Percentiles rank a stretch among this genome's conserved stretches.
These are phyloP conservation scores for Galaxea fascicularis DNA, from an alignment of 92 coral and sea anemone species.

Conservation along the genomic window DNA sequence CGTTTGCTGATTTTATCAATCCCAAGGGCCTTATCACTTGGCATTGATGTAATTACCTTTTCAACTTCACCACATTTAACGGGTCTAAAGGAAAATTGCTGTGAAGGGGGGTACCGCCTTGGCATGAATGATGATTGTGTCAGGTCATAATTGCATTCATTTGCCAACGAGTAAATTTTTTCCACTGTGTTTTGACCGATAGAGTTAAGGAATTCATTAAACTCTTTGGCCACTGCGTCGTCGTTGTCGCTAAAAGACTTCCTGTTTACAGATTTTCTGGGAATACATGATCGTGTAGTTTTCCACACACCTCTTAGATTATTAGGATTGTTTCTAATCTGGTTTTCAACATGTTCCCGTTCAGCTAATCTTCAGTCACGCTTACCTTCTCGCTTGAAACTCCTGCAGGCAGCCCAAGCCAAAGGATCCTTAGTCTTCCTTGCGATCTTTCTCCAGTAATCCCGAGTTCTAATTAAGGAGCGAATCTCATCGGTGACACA, in stretches of 20 bases:
- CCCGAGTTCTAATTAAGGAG: conserved; percentile 39
- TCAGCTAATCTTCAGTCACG: conserved; percentile 6
- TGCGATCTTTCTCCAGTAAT: conserved; percentile 47
- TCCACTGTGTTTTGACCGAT: conserved; percentile 57
- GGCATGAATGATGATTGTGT: conserved; percentile 30
- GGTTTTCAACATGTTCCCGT: conserved; percentile 25
- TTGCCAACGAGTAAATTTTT: conserved; percentile 34
- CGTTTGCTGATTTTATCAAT: no score
- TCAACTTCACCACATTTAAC: no score
- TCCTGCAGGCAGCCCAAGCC: conserved; percentile 51
- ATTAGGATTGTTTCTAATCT: conserved; percentile 20
- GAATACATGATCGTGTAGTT: conserved; percentile 56
- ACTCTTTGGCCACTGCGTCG: conserved; percentile 41
- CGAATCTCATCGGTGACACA: no score
- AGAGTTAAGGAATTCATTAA: conserved; percentile 44
- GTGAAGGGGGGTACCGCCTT: no score
- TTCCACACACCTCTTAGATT: conserved; percentile 54
- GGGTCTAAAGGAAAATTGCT: no score
- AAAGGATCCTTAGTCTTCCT: conserved; percentile 46
- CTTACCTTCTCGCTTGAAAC: conserved; percentile 47
- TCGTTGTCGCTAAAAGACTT: conserved; percentile 46
- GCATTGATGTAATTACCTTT: no score
- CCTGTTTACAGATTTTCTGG: conserved; percentile 50
- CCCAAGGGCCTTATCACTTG: no score
- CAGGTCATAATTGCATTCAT: conserved; percentile 44